Evolutionary conservation across 2,797 vertebrate species (phyloP), one percentile per base, ranked within the genome.

Genomic region (Octomys mimax): DNA sequence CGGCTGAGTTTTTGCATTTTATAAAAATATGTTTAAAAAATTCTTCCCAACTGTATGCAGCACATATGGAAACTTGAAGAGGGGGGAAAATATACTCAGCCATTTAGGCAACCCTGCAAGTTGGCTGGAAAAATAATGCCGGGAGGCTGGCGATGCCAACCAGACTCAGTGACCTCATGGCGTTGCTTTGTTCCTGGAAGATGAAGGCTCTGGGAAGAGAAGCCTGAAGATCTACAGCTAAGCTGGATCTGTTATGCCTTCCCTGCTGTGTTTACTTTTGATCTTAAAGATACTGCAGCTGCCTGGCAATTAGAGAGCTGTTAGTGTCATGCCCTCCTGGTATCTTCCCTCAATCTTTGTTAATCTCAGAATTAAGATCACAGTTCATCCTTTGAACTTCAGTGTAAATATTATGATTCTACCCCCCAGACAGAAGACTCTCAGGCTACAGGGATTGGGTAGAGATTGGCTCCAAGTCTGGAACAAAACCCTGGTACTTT

Each of bases 311-410:
- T n/a, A 92, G 59, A 54, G 80, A 77, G 73, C 73, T 75, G 71
- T 54, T 46, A 57, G 57, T 2, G 24, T 12, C 28, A 36, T 12
- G 33, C 36, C 16, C 73, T 70, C 33, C 33, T 19, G 36, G 24
- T 54, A 81, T 33, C 88, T 42, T 71, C 36, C 89, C 54, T 88
- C 49, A 2, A 82, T 94, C 95, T 92, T 39, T n/a, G 49, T 24
- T 85, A 94, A 92, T 89, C 81, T 75, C 79, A 87, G 93, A 92
- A 79, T 92, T 64, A 82, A 94, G 87, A 82, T 28, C 84, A 28
- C 7, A 14, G 85, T 10, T 92, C 73, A 59, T 73, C 84, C 79
- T 96, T 92, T 97, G 86, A 97, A 95, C 88, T 62, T 79, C 59
- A 62, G 0, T 68, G 39, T 88, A 86, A 92, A 87, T 64, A 80